phyloP scores from a whole-genome alignment of 1,140 invertebrate genomes.

The Drosophila rufa region DNA sequence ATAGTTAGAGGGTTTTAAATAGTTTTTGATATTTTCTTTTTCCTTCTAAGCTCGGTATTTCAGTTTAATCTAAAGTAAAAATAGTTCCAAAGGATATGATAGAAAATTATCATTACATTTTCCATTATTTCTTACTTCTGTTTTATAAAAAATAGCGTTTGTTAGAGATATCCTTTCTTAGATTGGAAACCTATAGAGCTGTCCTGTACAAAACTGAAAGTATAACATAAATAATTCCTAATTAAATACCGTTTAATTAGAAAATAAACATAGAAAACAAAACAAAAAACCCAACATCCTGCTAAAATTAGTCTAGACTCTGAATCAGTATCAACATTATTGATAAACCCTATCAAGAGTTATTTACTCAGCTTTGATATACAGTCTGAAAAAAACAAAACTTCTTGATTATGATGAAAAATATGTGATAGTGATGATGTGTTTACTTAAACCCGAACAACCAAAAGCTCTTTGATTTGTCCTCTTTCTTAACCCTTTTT shows the following conservation, averaged over 20 bases:
- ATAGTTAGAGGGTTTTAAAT: neutral
- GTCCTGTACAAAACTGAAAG: neutral
- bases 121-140: no score
- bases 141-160: no score
- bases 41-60: neutral
- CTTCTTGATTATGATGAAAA: conserved; percentile 9
- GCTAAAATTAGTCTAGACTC: neutral
- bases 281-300: neutral
- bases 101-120: no score
- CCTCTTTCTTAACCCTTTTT: conserved; percentile 23
- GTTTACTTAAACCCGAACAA: neutral
- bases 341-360: conserved; percentile 16
- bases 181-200: neutral
- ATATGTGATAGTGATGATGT: conserved; percentile 5
- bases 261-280: neutral
- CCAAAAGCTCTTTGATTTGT: conserved; percentile 19
- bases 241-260: neutral
- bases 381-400: neutral
- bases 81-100: no score
- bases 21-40: neutral
- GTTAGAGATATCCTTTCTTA: neutral
- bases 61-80: neutral
- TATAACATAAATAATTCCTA: neutral
- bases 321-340: conserved; percentile 2
- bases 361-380: neutral